These are phyloP conservation scores for Misgurnus mizolepis DNA, from an alignment of 2,113 vertebrate species.

Conservation along the genomic window DNA sequence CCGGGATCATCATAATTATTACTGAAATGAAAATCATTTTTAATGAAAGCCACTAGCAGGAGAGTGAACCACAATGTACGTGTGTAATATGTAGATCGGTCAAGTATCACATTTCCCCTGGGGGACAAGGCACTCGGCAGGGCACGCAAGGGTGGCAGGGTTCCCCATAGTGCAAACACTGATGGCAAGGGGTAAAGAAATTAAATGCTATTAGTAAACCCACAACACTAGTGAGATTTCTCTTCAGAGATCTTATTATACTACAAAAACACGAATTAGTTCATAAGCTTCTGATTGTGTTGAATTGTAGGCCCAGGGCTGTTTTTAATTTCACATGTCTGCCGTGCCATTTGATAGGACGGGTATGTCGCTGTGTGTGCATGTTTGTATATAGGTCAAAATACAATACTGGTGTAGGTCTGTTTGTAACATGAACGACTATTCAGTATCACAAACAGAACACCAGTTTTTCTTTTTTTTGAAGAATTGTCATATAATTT, in stretches of 20 bases:
- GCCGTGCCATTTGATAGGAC: conserved; percentile 3
- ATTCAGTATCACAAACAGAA: too few species aligned
- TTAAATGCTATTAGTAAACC: conserved; percentile 18
- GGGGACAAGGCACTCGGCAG: too few species aligned
- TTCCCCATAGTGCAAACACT: too few species aligned
- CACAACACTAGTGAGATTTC: conserved; percentile 24
- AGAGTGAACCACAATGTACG: background rate
- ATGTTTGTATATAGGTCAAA: background rate
- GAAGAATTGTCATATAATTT: too few species aligned
- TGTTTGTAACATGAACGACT: too few species aligned
- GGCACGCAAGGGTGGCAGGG: too few species aligned
- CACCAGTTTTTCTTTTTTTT: too few species aligned
- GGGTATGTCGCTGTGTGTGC: conserved; percentile 14
- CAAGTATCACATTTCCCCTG: too few species aligned
- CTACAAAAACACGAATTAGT: conserved; percentile 67
- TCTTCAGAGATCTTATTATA: conserved; percentile 47
- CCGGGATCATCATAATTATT: background rate
- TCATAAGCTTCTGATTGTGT: conserved; percentile 68
- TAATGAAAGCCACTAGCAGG: too few species aligned
- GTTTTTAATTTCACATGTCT: conserved; percentile 27
- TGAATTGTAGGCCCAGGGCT: conserved; percentile 57
- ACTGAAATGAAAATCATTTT: background rate
- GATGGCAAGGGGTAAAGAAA: too few species aligned
- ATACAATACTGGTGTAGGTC: too few species aligned
- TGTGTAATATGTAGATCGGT: too few species aligned